A percentile compares a stretch with the other conserved stretches of the same genome.
Conservation (phyloP, 1,140 invertebrate genomes). For the Listronotus oregonensis region DNA sequence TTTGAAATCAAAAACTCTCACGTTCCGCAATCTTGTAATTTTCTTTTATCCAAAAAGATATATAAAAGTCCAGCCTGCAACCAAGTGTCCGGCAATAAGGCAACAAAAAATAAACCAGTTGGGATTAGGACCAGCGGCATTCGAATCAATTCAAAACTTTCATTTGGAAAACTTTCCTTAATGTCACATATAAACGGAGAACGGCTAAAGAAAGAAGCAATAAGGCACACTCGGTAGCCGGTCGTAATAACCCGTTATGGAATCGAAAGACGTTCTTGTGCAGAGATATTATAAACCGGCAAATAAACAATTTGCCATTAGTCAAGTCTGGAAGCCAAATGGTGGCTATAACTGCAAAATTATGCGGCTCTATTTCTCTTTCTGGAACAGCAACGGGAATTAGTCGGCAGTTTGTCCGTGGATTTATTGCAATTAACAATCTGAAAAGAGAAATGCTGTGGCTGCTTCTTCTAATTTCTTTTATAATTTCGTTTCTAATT, state of each 20-base stretch:
- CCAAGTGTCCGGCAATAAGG: conserved; percentile 12
- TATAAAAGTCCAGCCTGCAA: conserved; percentile 12
- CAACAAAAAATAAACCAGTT: conserved; percentile 8
- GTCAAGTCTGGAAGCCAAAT: conserved; percentile 34
- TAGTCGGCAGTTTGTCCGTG: conserved; percentile 28
- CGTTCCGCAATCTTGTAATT: not conserved
- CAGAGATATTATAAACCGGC: conserved; percentile 39
- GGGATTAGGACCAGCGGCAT: not conserved
- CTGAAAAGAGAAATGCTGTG: conserved; percentile 3
- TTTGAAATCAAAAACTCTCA: no score
- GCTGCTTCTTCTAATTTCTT: conserved; percentile 19
- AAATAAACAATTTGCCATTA: conserved; percentile 49
- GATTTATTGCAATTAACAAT: conserved; percentile 36
- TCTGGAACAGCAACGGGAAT: conserved; percentile 24
- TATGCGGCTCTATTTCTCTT: conserved; percentile 32
- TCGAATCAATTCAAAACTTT: conserved; percentile 36
- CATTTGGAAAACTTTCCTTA: conserved; percentile 43
- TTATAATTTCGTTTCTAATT: conserved; percentile 6
- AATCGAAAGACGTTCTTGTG: conserved; percentile 37
- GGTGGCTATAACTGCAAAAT: conserved; percentile 32
- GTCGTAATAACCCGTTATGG: conserved; percentile 44
- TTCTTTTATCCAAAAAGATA: not conserved
- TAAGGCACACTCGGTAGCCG: conserved; percentile 43
- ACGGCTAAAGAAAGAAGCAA: conserved; percentile 42
- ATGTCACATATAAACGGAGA: conserved; percentile 45